A percentile compares a stretch with the other conserved stretches of the same genome.
These are phyloP conservation scores for Dallia pectoralis DNA, from an alignment of 2,797 vertebrate genomes.

Conservation along the genomic window DNA sequence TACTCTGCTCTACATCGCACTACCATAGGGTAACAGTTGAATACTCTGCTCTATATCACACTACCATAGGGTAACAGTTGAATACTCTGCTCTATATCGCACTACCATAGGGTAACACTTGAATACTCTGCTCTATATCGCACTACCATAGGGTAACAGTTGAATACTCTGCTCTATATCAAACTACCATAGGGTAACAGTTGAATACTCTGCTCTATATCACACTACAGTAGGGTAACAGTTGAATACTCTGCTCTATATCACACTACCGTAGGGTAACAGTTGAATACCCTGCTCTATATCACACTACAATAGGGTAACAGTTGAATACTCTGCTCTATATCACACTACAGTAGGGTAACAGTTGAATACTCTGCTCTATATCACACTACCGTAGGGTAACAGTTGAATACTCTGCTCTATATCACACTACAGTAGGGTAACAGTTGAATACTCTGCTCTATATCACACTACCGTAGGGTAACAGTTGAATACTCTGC, in stretches of 20 bases:
- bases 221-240: background rate
- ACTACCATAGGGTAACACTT: too few relatives aligned
- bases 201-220: background rate
- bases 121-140: background rate
- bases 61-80: background rate
- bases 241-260: too few relatives aligned
- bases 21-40: too few relatives aligned
- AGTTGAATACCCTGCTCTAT: background rate
- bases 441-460: too few relatives aligned
- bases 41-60: background rate
- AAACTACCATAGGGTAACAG: too few relatives aligned
- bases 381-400: too few relatives aligned
- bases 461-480: too few relatives aligned
- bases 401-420: background rate
- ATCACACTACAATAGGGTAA: background rate
- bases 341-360: background rate
- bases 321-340: background rate
- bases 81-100: too few relatives aligned
- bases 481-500: background rate
- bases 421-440: background rate
- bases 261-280: too few relatives aligned
- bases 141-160: background rate
- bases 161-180: too few relatives aligned
- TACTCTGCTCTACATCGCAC: too few relatives aligned
- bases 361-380: too few relatives aligned